These are phyloP conservation scores for Pristionchus maxplancki DNA, from an alignment of 2,888 invertebrate species.

Conservation along the genomic window DNA sequence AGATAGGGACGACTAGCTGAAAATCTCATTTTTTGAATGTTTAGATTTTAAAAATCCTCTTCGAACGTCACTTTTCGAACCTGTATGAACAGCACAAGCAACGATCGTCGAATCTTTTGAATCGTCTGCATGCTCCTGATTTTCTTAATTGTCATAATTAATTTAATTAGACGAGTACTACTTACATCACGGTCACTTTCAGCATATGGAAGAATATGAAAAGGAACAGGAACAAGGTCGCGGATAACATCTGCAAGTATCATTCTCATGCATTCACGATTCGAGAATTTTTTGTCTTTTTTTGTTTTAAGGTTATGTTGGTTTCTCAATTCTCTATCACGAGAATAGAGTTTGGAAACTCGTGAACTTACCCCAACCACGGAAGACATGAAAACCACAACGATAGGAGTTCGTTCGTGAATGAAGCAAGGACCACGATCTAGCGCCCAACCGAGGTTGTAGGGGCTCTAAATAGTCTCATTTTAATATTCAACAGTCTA, in stretches of 20 bases:
- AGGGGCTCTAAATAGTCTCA: neutral
- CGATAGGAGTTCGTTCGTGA: neutral
- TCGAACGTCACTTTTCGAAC: no score
- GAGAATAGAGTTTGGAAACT: no score
- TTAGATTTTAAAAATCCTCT: no score
- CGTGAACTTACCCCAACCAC: neutral
- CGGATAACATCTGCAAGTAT: neutral
- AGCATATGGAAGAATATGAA: neutral
- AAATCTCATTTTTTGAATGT: neutral
- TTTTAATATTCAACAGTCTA: no score
- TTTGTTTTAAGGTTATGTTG: no score
- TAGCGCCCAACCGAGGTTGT: neutral
- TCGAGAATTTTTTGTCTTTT: no score
- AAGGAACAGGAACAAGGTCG: neutral
- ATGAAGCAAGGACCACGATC: neutral
- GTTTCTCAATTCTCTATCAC: no score
- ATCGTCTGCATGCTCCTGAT: neutral
- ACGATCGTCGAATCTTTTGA: neutral
- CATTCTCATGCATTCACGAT: no score
- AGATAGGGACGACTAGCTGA: neutral
- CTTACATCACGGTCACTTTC: neutral
- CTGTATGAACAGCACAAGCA: neutral
- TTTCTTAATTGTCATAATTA: no score
- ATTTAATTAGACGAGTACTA: neutral
- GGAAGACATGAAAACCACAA: neutral